phyloP scores from a whole-genome alignment of 2,797 vertebrate species.

The Helicolenus hilgendorfi region DNA sequence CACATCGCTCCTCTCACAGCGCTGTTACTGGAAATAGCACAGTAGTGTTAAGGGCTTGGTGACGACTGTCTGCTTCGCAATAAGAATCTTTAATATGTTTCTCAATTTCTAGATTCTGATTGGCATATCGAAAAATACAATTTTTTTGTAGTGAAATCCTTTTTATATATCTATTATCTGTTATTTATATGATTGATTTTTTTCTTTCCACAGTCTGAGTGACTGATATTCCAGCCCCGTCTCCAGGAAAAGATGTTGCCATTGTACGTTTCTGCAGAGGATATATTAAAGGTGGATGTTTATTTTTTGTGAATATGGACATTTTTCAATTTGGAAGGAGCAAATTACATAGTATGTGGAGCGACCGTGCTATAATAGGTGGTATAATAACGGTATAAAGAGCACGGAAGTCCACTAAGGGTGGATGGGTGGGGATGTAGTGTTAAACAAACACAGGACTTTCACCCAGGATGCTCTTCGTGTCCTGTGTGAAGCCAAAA shows the following conservation, averaged over 20 bases:
- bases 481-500: neutral
- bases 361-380: no score
- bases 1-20: neutral
- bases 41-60: neutral
- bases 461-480: no score
- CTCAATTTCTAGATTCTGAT: neutral
- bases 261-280: no score
- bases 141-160: neutral
- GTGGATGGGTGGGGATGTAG: no score
- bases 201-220: neutral
- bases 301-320: fast-evolving
- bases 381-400: no score
- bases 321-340: no score
- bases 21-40: slow-evolving; percentile 13
- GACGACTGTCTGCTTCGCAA: neutral
- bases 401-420: no score
- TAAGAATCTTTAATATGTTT: neutral
- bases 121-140: fast-evolving
- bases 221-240: no score
- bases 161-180: neutral
- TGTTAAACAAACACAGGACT: no score
- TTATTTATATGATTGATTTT: neutral
- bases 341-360: no score
- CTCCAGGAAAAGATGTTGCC: no score
- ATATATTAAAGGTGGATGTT: no score